phyloP scores from a whole-genome alignment of 2,888 invertebrate species.

The Drosophila nr. fundita region DNA sequence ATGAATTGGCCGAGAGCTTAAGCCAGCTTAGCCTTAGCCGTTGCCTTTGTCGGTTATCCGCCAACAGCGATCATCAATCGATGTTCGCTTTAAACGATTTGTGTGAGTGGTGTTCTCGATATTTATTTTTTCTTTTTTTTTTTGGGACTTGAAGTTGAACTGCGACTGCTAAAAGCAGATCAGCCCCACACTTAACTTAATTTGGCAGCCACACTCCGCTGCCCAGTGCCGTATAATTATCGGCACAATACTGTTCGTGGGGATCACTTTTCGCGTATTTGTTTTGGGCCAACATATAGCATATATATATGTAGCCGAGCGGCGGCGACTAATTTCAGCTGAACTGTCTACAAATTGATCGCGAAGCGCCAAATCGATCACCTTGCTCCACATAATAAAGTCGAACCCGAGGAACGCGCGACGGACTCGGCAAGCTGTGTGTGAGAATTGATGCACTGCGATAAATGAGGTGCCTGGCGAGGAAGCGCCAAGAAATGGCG shows the following conservation, averaged over 20 bases:
- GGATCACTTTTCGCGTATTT: constrained; percentile 67
- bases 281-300: constrained; percentile 49
- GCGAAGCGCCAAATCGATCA: constrained; percentile 85
- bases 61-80: constrained; percentile 72
- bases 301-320: neutral
- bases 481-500: constrained; percentile 44
- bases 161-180: constrained; percentile 74
- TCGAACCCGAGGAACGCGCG: constrained; percentile 57
- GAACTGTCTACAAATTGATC: constrained; percentile 83
- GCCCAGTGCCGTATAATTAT: constrained; percentile 78
- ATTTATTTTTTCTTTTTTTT: constrained; percentile 20
- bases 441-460: constrained; percentile 73
- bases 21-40: constrained; percentile 44
- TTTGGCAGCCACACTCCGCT: constrained; percentile 81
- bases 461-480: constrained; percentile 43
- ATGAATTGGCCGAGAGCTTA: constrained; percentile 61
- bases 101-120: constrained; percentile 58
- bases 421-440: constrained; percentile 28
- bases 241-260: constrained; percentile 72
- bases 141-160: constrained; percentile 23
- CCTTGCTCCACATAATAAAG: constrained; percentile 80
- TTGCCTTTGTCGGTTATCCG: constrained; percentile 73
- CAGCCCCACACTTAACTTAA: constrained; percentile 84
- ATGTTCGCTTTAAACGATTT: constrained; percentile 75
- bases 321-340: constrained; percentile 67